phyloP scores from a whole-genome alignment of 2,113 vertebrate genomes.

The Cercocebus atys region DNA sequence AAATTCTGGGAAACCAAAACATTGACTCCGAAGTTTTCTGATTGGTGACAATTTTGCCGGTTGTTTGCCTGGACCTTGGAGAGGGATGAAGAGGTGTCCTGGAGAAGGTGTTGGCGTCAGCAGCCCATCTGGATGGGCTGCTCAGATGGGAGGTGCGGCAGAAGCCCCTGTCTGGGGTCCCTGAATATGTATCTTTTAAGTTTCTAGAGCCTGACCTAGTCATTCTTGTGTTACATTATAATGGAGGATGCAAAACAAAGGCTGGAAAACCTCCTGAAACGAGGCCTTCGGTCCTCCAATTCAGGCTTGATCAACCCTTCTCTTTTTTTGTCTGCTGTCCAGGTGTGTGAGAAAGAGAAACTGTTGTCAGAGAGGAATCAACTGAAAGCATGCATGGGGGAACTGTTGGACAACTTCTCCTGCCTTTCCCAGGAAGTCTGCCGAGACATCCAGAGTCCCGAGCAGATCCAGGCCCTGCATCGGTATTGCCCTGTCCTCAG shows the following conservation, averaged over 20 bases:
- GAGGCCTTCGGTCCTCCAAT: neutral
- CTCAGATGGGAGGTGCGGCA: neutral
- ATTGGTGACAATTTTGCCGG: neutral
- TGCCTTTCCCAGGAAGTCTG: conserved; percentile 99
- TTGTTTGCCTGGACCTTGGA: neutral
- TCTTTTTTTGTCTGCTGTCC: conserved; percentile 55
- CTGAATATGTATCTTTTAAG: neutral
- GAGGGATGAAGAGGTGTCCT: neutral
- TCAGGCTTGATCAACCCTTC: neutral
- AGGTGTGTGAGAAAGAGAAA: conserved; percentile 99
- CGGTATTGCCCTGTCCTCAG: conserved; percentile 96
- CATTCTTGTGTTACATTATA: neutral
- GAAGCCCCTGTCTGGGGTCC: neutral
- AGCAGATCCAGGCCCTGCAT: conserved; percentile 97
- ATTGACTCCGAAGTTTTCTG: neutral
- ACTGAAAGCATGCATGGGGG: conserved; percentile 98
- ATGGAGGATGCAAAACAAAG: neutral
- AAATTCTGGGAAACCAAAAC: neutral
- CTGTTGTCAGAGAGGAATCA: conserved; percentile 97
- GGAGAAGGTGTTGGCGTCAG: neutral
- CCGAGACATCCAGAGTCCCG: conserved; percentile 96
- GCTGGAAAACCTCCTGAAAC: neutral
- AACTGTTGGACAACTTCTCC: conserved; percentile 98
- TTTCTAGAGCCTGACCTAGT: neutral
- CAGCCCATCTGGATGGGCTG: no score